phyloP scores from a whole-genome alignment of 2,888 invertebrate genomes.

The Scaptomyza parva region DNA sequence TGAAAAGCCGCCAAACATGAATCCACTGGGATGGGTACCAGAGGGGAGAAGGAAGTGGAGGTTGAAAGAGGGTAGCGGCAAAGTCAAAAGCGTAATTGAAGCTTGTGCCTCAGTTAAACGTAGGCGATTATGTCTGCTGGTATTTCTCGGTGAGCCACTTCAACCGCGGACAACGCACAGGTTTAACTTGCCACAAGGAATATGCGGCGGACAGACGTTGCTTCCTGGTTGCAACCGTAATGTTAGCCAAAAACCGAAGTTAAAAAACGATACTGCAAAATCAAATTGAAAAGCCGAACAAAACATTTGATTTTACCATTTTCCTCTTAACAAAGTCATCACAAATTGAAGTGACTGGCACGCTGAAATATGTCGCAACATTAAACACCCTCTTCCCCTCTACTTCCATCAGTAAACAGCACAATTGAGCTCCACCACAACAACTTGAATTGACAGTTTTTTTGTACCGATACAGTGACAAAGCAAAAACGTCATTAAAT shows the following conservation, averaged over 20 bases:
- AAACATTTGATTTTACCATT: conserved; percentile 38
- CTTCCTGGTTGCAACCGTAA: conserved; percentile 71
- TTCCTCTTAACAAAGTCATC: conserved; percentile 46
- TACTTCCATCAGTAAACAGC: not conserved
- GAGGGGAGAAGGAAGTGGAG: not conserved
- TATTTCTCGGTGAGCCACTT: conserved; percentile 55
- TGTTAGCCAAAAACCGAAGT: conserved; percentile 35
- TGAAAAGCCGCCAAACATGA: conserved; percentile 59
- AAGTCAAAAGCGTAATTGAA: conserved; percentile 75
- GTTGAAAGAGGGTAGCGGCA: conserved; percentile 33
- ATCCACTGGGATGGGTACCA: not conserved
- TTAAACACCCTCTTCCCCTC: not conserved
- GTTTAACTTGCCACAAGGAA: conserved; percentile 67
- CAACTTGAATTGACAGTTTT: conserved; percentile 39
- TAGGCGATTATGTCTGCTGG: conserved; percentile 71
- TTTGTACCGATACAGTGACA: conserved; percentile 50
- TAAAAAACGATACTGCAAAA: conserved; percentile 9
- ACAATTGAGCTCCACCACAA: not conserved
- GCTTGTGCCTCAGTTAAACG: conserved; percentile 71
- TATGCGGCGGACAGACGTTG: conserved; percentile 42
- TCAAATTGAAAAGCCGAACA: conserved; percentile 27
- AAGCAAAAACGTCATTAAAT: conserved; percentile 30
- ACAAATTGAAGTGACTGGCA: conserved; percentile 59
- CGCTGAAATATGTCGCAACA: conserved; percentile 51
- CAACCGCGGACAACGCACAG: conserved; percentile 39